These are phyloP conservation scores for Synaphobranchus kaupii DNA, from an alignment of 2,797 vertebrate genomes.

Conservation along the genomic window DNA sequence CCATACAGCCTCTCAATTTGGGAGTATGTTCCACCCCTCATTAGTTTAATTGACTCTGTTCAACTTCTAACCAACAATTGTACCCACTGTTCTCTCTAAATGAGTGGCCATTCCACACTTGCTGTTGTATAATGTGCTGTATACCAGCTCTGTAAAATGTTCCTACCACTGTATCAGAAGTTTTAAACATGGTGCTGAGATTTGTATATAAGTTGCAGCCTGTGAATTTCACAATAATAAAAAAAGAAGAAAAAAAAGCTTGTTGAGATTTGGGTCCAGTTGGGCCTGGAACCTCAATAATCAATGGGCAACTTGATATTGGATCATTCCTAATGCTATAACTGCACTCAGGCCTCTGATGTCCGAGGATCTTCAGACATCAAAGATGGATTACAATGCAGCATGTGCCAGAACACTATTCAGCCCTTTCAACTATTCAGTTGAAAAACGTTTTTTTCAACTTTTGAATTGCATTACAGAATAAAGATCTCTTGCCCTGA, in stretches of 20 bases:
- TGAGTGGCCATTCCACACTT: neutral
- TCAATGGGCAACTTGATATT: slow-evolving; percentile 12
- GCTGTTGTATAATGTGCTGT: neutral
- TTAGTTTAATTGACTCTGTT: neutral
- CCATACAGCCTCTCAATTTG: neutral
- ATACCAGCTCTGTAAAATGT: neutral
- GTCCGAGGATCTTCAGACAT: neutral
- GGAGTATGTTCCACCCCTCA: neutral
- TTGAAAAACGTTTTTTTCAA: neutral
- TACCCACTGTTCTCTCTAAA: neutral
- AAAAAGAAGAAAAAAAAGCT: neutral
- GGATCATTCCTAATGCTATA: slow-evolving; percentile 14
- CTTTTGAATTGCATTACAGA: slow-evolving; percentile 28
- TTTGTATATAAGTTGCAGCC: neutral
- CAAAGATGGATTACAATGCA: slow-evolving; percentile 13
- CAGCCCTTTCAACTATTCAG: neutral
- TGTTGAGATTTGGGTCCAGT: slow-evolving; percentile 1
- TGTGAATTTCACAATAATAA: neutral
- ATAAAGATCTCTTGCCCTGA: slow-evolving; percentile 22
- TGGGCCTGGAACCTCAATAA: neutral
- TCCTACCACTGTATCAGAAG: neutral
- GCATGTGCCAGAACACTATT: neutral
- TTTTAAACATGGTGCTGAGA: neutral
- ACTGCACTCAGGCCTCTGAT: slow-evolving; percentile 3
- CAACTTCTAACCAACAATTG: neutral